phyloP scores from a whole-genome alignment of 2,797 vertebrate genomes.

The Lutjanus argentimaculatus region DNA sequence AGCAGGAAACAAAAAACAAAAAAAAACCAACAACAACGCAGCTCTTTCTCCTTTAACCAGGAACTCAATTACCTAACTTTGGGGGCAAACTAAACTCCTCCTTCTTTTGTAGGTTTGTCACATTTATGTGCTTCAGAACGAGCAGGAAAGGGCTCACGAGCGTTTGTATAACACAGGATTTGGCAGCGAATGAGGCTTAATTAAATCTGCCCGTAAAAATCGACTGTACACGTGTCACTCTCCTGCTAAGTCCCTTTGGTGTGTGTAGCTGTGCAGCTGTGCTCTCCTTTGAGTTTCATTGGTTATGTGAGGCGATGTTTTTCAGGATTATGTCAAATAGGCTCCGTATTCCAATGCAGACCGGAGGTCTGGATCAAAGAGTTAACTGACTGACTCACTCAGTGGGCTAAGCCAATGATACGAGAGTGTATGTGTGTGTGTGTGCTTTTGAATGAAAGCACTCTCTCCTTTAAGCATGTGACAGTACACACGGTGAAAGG shows the following conservation, averaged over 20 bases:
- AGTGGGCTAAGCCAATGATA: conserved; percentile 65
- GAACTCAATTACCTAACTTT: conserved; percentile 66
- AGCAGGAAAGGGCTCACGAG: conserved; percentile 35
- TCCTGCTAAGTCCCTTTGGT: conserved; percentile 63
- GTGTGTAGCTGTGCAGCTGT: conserved; percentile 58
- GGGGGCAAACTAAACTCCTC: conserved; percentile 40
- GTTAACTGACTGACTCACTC: conserved; percentile 66
- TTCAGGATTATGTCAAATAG: conserved; percentile 78
- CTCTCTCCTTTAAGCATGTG: conserved; percentile 44
- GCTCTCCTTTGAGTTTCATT: conserved; percentile 62
- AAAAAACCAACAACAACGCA: conserved; percentile 25
- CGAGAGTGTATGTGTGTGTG: conserved; percentile 18
- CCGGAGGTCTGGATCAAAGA: conserved; percentile 77
- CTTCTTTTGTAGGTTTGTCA: conserved; percentile 53
- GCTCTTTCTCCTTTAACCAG: conserved; percentile 61
- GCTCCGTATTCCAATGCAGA: conserved; percentile 67
- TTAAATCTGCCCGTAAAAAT: conserved; percentile 77
- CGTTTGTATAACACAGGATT: conserved; percentile 72
- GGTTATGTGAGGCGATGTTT: conserved; percentile 67
- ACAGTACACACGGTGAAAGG: conserved; percentile 44
- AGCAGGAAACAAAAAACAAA: conserved; percentile 27
- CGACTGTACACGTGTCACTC: conserved; percentile 72
- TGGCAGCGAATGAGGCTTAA: conserved; percentile 73
- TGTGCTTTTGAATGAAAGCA: conserved; percentile 42
- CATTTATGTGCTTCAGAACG: conserved; percentile 32